Evolutionary conservation across 2,113 vertebrate genomes (phyloP).

Genomic region (Xiphophorus couchianus): DNA sequence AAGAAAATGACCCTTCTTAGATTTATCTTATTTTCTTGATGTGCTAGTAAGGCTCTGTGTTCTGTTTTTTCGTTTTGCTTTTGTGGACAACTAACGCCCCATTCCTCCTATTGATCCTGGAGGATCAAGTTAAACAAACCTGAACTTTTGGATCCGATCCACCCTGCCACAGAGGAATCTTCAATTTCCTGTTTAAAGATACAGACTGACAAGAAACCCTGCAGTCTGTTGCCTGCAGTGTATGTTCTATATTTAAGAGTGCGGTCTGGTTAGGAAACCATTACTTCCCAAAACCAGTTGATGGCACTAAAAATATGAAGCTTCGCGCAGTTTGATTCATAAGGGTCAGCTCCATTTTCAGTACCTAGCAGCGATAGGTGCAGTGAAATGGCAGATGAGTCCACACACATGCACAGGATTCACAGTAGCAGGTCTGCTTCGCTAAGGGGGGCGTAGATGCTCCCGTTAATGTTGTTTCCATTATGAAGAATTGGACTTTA

Average conservation of each 20-base stretch:
- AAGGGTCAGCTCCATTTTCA: not conserved
- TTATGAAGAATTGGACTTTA: too few species aligned
- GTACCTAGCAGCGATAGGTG: not conserved
- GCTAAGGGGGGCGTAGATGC: not conserved
- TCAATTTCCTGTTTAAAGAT: not conserved
- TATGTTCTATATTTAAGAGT: not conserved
- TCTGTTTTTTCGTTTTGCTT: too few species aligned
- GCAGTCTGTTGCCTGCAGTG: not conserved
- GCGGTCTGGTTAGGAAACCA: not conserved
- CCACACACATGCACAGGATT: constrained; percentile 16
- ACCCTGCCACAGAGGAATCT: not conserved
- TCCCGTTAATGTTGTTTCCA: not conserved
- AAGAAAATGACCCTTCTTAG: too few species aligned
- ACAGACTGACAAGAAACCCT: not conserved
- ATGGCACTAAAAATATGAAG: not conserved
- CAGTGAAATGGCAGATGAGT: not conserved
- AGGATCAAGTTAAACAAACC: not conserved
- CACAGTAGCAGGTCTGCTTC: not conserved
- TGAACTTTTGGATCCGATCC: not conserved
- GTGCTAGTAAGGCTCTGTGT: too few species aligned
- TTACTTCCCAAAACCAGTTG: not conserved
- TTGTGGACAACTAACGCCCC: not conserved
- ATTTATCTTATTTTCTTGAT: too few species aligned
- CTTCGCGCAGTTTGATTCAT: not conserved
- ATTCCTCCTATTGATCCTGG: not conserved